Conservation (phyloP, 1,140 invertebrate species). For the Helicoverpa zea region DNA sequence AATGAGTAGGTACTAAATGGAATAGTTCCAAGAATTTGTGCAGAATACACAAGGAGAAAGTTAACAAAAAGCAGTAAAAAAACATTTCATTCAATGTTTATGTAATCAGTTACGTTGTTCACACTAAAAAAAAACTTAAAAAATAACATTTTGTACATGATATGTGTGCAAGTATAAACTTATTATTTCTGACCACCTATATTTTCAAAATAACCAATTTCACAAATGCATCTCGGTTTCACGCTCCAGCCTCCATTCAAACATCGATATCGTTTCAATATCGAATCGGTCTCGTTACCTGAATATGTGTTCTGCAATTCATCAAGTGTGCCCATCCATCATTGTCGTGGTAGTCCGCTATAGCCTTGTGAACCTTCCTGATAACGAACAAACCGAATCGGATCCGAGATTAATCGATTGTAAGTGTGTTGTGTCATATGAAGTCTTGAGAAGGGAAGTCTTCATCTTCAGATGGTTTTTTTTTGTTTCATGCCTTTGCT, state of each 20-base stretch:
- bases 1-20: not conserved
- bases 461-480: not conserved
- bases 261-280: conserved; percentile 25
- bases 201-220: no score
- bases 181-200: no score
- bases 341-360: conserved; percentile 63
- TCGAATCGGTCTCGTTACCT: conserved; percentile 19
- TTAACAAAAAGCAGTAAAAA: no score
- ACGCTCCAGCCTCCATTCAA: not conserved
- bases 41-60: no score
- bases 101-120: no score
- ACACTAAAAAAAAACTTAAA: no score
- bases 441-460: not conserved
- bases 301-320: conserved; percentile 60
- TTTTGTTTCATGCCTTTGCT: not conserved
- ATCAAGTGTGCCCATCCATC: conserved; percentile 70
- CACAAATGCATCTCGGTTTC: no score
- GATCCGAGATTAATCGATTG: conserved; percentile 51
- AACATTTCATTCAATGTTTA: no score
- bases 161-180: no score
- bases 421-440: conserved; percentile 25
- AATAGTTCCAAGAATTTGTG: no score
- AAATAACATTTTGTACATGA: no score
- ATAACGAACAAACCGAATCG: conserved; percentile 61
- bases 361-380: conserved; percentile 61